Conservation (phyloP, 2,888 invertebrate genomes). For the Athalia rosae region DNA sequence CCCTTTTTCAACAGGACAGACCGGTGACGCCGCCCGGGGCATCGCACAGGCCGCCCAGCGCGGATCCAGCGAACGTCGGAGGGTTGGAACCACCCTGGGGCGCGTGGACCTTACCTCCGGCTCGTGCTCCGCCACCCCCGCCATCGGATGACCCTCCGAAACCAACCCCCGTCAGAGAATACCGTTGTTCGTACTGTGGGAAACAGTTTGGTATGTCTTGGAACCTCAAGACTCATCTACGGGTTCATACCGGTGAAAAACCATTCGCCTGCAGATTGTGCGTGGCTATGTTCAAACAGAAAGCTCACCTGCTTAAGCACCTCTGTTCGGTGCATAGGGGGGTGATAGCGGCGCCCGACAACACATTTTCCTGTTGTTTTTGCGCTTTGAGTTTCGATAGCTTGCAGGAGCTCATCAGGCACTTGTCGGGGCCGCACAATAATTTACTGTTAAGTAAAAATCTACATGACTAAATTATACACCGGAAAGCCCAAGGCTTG, state of each 20-base stretch:
- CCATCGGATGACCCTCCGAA: slow-evolving; percentile 77
- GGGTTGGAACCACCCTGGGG: slow-evolving; percentile 70
- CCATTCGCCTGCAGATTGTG: slow-evolving; percentile 92
- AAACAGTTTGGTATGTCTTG: slow-evolving; percentile 95
- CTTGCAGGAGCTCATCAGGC: slow-evolving; percentile 89
- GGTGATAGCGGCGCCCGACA: slow-evolving; percentile 89
- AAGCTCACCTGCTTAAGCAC: slow-evolving; percentile 90
- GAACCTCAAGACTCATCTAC: slow-evolving; percentile 92
- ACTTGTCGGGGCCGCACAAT: slow-evolving; percentile 91
- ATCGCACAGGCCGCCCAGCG: slow-evolving; percentile 70
- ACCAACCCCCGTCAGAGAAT: slow-evolving; percentile 85
- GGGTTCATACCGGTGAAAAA: slow-evolving; percentile 92
- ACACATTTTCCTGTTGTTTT: slow-evolving; percentile 90
- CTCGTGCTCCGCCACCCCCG: slow-evolving; percentile 78
- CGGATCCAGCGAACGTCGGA: slow-evolving; percentile 65
- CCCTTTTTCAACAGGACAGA: slow-evolving; percentile 65
- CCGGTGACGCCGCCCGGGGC: slow-evolving; percentile 69
- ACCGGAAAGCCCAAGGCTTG: slow-evolving; percentile 65
- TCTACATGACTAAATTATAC: slow-evolving; percentile 78
- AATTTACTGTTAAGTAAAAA: slow-evolving; percentile 91
- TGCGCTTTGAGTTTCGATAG: slow-evolving; percentile 91
- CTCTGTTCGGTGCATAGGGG: slow-evolving; percentile 92
- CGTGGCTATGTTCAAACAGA: slow-evolving; percentile 94
- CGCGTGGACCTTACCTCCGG: slow-evolving; percentile 73
- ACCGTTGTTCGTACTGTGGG: slow-evolving; percentile 91